phyloP scores from a whole-genome alignment of 2,888 invertebrate genomes.

The Eristalis tenax region DNA sequence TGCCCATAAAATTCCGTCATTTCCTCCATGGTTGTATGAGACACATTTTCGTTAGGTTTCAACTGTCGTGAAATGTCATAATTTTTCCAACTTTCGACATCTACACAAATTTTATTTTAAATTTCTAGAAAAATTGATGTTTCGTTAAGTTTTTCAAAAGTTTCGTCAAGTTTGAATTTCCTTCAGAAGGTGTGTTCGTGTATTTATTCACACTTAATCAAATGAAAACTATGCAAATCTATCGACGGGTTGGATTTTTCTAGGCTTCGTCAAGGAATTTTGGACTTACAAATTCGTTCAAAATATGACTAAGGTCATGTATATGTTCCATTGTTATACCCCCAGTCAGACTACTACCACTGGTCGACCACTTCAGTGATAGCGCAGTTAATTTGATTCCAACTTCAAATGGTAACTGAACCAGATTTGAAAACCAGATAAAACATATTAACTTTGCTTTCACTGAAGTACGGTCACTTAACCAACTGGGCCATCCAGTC shows the following conservation, averaged over 20 bases:
- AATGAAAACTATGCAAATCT: not conserved
- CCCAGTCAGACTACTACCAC: too few species aligned
- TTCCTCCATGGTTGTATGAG: not conserved
- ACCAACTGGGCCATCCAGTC: too few species aligned
- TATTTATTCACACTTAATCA: not conserved
- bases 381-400: too few species aligned
- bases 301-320: too few species aligned
- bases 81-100: not conserved
- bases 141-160: not conserved
- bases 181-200: not conserved
- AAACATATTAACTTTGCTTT: too few species aligned
- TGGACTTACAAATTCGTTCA: too few species aligned
- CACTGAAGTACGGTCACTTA: too few species aligned
- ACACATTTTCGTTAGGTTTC: not conserved
- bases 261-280: not conserved
- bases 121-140: not conserved
- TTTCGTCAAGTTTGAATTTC: not conserved
- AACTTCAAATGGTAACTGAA: too few species aligned
- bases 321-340: too few species aligned
- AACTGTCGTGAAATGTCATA: not conserved
- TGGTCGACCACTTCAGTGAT: too few species aligned
- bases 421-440: too few species aligned
- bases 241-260: not conserved
- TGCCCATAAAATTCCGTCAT: not conserved
- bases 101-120: not conserved